phyloP scores from a whole-genome alignment of 2,797 vertebrate genomes.

The Micromesistius poutassou region DNA sequence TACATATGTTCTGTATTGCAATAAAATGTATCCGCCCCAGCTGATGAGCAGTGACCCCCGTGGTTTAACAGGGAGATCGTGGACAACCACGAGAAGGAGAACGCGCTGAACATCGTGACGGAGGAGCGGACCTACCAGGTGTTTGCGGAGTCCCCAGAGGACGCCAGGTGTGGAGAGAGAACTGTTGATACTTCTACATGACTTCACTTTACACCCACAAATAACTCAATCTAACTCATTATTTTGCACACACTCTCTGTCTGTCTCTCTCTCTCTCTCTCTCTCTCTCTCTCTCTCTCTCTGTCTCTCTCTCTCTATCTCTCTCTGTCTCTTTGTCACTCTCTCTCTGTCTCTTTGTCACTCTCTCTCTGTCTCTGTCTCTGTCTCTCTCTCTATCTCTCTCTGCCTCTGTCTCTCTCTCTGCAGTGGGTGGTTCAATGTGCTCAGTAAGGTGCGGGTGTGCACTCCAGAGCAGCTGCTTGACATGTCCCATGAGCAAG shows the following conservation, averaged over 20 bases:
- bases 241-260: not conserved
- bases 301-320: slow-evolving; percentile 5
- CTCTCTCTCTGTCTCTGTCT: not conserved
- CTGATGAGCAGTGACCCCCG: not conserved
- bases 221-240: not conserved
- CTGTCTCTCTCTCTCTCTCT: not conserved
- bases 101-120: slow-evolving; percentile 89
- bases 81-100: slow-evolving; percentile 92
- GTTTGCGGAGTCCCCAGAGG: slow-evolving; percentile 91
- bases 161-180: slow-evolving; percentile 78
- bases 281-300: not conserved
- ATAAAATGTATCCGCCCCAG: not conserved
- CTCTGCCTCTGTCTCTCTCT: slow-evolving; percentile 19
- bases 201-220: not conserved
- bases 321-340: slow-evolving; percentile 1
- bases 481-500: slow-evolving; percentile 84
- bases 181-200: not conserved
- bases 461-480: slow-evolving; percentile 80
- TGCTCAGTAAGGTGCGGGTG: slow-evolving; percentile 78
- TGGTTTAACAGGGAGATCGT: slow-evolving; percentile 80
- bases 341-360: slow-evolving; percentile 1
- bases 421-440: slow-evolving; percentile 80
- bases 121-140: slow-evolving; percentile 90
- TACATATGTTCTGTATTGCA: not conserved
- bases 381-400: not conserved